A percentile compares a stretch with the other conserved stretches of the same genome.
phyloP scores from a whole-genome alignment of 2,113 vertebrate species.

The Corydoras maculifer region DNA sequence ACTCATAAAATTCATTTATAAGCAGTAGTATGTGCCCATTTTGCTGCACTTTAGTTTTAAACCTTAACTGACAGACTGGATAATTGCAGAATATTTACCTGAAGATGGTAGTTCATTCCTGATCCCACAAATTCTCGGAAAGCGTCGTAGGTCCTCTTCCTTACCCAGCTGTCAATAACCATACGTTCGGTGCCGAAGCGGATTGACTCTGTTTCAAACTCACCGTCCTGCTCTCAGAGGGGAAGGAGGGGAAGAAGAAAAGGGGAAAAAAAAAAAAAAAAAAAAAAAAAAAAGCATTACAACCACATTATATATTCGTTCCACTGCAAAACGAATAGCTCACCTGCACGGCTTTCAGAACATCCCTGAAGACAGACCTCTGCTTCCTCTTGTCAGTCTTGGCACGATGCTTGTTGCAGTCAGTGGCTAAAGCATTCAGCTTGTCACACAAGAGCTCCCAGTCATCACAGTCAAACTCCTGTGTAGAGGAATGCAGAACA shows the following conservation, averaged over 20 bases:
- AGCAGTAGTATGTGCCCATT: too few species aligned
- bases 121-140: conserved; percentile 92
- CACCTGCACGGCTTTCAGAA: conserved; percentile 89
- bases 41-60: too few species aligned
- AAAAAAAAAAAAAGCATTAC: too few species aligned
- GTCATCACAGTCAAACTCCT: conserved; percentile 88
- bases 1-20: too few species aligned
- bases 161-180: conserved; percentile 94
- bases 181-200: conserved; percentile 94
- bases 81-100: conserved; percentile 60
- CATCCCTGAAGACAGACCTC: conserved; percentile 89
- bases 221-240: conserved; percentile 71
- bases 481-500: neutral
- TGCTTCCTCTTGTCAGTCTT: conserved; percentile 96
- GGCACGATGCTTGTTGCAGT: conserved; percentile 92
- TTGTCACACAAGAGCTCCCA: conserved; percentile 82
- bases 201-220: conserved; percentile 86
- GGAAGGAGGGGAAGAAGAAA: neutral
- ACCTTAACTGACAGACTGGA: too few species aligned
- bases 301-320: neutral
- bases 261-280: neutral
- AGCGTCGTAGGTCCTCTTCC: conserved; percentile 83
- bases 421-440: conserved; percentile 82
- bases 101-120: conserved; percentile 94
- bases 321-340: conserved; percentile 11